Base-by-base conservation (phyloP, 2,113 vertebrate species). In the Tupaia tana region DNA sequence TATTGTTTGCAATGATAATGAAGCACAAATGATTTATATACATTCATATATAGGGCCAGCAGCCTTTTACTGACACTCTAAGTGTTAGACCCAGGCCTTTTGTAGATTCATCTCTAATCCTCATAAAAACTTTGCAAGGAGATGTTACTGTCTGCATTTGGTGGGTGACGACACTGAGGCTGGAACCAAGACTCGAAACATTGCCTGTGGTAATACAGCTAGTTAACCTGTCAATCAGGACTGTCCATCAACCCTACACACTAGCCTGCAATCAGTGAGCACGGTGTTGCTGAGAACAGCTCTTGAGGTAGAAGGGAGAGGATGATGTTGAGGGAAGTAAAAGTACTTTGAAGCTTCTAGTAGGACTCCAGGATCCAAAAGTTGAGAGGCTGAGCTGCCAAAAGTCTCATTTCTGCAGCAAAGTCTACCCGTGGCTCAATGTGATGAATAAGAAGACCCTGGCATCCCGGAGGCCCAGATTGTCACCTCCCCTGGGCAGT, bases 1-100 rank as follows among this genome's bases (percentile, higher is more conserved):
- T 92, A 71, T 91, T 89, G 25, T 87, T 95, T 92, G 63, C n/a
- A 56, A 59, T 56, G 66, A 61, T 80, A 82, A 92, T 95, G 66
- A 92, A 93, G n/a, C 27, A 34, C 59, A 81, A 95, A 80, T 15
- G 82, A 90, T n/a, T 84, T 61, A 77, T 16, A 84, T n/a, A 13
- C 18, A 54, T 75, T 67, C 63, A 31, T 19, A 24, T 64, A 19
- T 0, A 61, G 82, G 78, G 24, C 12, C 54, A 58, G 64, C n/a
- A 88, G 63, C 66, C 66, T 29, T 92, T 92, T 85, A 22, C 78
- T 29, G 29, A 80, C 7, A 11, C 59, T 25, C 13, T 54, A 6
- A 16, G 56, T 91, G 54, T 71, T 52, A 43, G 43, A 31, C 13
- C 43, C 61, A 73, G 20, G 22, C 58, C 63, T 56, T 64, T 73